Evolutionary conservation across 2,888 invertebrate genomes (phyloP).

Genomic region (Zhengitettix transpicula): DNA sequence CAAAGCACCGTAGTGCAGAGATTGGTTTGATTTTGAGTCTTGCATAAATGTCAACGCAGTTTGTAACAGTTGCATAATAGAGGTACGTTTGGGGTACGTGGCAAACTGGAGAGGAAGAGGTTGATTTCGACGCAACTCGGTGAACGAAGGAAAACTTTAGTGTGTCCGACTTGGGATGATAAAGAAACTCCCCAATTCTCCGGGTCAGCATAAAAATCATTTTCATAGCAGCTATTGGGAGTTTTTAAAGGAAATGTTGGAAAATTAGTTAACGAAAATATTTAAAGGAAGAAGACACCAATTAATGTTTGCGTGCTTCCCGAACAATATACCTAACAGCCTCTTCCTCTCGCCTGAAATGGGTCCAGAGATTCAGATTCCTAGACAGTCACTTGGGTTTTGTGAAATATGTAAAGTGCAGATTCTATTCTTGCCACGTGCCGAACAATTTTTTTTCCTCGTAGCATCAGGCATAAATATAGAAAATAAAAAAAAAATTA

Average conservation of each 20-base stretch:
- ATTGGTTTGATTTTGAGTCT: constrained; percentile 14
- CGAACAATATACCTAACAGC: too few species aligned
- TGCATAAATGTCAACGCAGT: background rate
- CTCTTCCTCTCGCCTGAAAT: too few species aligned
- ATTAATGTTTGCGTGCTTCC: too few species aligned
- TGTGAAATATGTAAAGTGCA: too few species aligned
- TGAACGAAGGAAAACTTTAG: too few species aligned
- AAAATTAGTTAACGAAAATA: background rate
- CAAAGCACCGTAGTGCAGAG: background rate
- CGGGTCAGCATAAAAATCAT: background rate
- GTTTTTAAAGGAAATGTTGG: background rate
- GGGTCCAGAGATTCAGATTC: too few species aligned
- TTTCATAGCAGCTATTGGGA: background rate
- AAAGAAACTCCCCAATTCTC: background rate
- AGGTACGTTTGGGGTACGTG: constrained; percentile 11
- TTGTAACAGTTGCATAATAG: background rate
- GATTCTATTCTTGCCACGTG: too few species aligned
- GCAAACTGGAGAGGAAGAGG: constrained; percentile 10
- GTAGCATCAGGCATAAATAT: constrained; percentile 11
- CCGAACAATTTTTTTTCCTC: background rate
- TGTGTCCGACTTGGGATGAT: too few species aligned
- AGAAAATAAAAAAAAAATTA: constrained; percentile 2
- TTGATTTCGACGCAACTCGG: background rate
- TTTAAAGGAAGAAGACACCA: background rate
- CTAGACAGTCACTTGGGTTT: too few species aligned